Base-by-base conservation (phyloP, 2,888 invertebrate species). In the Orgyia antiqua region DNA sequence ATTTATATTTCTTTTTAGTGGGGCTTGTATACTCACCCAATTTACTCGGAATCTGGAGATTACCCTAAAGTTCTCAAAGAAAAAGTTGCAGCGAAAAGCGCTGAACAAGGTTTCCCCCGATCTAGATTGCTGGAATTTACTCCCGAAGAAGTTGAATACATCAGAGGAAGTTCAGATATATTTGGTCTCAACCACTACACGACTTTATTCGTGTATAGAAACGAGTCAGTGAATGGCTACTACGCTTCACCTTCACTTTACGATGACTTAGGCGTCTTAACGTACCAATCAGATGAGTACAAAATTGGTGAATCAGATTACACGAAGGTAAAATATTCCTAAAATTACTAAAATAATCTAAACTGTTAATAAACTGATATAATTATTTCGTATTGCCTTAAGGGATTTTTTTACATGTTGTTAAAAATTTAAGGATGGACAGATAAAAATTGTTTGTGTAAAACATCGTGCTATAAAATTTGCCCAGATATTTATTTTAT, bases 121-220 rank as follows among this genome's bases (percentile, higher is more conserved):
- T 63, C 69, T n/a, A 46, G 71, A 12, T 36, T 70, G 32, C 65
- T 65, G 8, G 56, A 60, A 25, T 61, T 64, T 12, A 60, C 64
- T 2, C 50, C 56, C 1, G 61, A 66, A 24, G 70, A 74, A 36
- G 52, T 55, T 3, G 43, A 48, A 0, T 58, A 62, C 6, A 51
- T 73, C 0, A 58, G 51, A 31, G 78, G 76, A 2, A 42, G 66
- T 2, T 48, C 58, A 0, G 78, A 80, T 37, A 75, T 69, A 53
- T 62, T 74, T 8, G 71, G 92, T 2, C 63, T 93, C 5, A 93
- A 93, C 51, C 88, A 90, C 39, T 94, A 93, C 58, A 88, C 90
- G 0, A 70, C 88, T 1, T 64, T 24, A 1, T 29, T 62, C 1
- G 40, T 65, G n/a, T 62, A 61, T 17, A 56, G 58, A 42, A 60